phyloP scores from a whole-genome alignment of 2,888 invertebrate species.

The Sarcophaga subvicina region DNA sequence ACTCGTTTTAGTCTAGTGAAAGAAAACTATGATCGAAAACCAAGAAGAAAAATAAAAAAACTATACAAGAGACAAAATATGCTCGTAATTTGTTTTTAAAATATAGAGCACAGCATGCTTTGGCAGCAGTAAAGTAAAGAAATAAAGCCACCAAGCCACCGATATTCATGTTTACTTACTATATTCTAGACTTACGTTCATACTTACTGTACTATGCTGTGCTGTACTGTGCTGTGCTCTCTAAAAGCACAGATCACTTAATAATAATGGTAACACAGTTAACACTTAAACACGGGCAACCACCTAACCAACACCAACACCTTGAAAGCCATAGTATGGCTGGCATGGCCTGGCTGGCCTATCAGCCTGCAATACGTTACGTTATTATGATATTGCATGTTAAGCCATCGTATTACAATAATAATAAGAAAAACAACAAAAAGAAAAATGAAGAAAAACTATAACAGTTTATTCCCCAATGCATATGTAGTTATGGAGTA shows the following conservation, averaged over 20 bases:
- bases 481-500: conserved; percentile 24
- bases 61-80: too few species aligned
- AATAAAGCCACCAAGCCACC: conserved; percentile 24
- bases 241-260: conserved; percentile 46
- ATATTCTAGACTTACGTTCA: too few species aligned
- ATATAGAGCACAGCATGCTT: conserved; percentile 61
- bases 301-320: neutral
- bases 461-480: conserved; percentile 40
- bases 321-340: too few species aligned
- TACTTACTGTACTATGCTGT: too few species aligned
- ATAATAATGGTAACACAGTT: conserved; percentile 62
- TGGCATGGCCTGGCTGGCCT: too few species aligned
- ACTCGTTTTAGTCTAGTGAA: neutral
- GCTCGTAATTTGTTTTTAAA: neutral
- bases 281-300: conserved; percentile 51
- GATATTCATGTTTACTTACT: conserved; percentile 15
- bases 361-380: conserved; percentile 8
- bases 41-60: neutral
- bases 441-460: too few species aligned
- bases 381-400: conserved; percentile 24
- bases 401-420: conserved; percentile 6
- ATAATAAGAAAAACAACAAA: neutral
- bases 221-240: neutral
- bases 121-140: conserved; percentile 14
- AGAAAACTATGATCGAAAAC: conserved; percentile 21